phyloP scores from a whole-genome alignment of 2,113 vertebrate species.

The Brachyistius frenatus region DNA sequence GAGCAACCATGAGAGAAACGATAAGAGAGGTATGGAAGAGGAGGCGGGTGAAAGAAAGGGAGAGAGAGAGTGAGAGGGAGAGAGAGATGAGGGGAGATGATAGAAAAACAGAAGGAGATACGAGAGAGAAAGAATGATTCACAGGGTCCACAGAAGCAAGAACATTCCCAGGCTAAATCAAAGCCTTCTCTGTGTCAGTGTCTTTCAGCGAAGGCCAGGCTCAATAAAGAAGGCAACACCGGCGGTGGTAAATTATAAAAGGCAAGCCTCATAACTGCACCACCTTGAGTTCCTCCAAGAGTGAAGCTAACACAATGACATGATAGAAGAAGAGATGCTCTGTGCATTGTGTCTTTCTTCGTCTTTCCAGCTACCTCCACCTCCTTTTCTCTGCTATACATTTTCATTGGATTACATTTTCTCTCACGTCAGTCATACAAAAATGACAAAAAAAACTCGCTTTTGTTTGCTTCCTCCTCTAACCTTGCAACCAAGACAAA shows the following conservation, averaged over 20 bases:
- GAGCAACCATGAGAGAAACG: conserved; percentile 20
- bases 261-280: conserved; percentile 51
- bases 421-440: neutral
- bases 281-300: conserved; percentile 65
- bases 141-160: conserved; percentile 48
- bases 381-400: conserved; percentile 23
- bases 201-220: conserved; percentile 77
- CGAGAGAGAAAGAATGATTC: conserved; percentile 49
- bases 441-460: neutral
- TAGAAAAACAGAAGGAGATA: conserved; percentile 34
- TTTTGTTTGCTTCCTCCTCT: neutral
- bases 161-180: conserved; percentile 75
- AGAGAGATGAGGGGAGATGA: neutral
- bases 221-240: conserved; percentile 69
- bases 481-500: neutral
- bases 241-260: conserved; percentile 65
- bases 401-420: neutral
- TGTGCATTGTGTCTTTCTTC: conserved; percentile 14
- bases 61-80: conserved; percentile 5
- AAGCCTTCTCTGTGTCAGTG: conserved; percentile 59
- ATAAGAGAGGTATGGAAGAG: conserved; percentile 10
- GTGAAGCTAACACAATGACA: conserved; percentile 51
- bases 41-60: neutral
- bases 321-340: conserved; percentile 29
- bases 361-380: conserved; percentile 25